Percentiles rank a stretch among this genome's conserved stretches.
These are phyloP conservation scores for Talpa occidentalis DNA, from an alignment of 2,113 vertebrate species.

Conservation along the genomic window DNA sequence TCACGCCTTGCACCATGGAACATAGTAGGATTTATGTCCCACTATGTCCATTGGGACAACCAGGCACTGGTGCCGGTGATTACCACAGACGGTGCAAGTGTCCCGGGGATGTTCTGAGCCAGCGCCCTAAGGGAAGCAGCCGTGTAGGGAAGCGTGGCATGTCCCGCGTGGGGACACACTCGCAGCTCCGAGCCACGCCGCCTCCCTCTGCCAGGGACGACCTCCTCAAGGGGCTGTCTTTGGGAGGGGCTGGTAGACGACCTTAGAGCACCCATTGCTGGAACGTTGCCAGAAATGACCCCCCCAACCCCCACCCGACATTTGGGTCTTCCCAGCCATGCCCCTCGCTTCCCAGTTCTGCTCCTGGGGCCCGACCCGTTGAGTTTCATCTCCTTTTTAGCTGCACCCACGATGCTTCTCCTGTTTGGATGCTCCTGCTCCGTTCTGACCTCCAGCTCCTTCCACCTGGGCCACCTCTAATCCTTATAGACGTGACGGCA, in stretches of 20 bases:
- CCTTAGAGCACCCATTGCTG: background rate
- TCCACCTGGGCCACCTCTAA: too few relatives aligned
- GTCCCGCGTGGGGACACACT: too few relatives aligned
- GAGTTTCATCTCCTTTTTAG: background rate
- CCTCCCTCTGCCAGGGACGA: background rate
- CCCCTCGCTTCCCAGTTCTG: background rate
- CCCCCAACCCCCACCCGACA: background rate
- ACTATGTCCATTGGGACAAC: fast-evolving
- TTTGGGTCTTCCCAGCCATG: background rate
- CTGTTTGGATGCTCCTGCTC: background rate
- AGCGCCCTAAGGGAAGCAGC: background rate
- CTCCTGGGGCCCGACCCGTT: background rate
- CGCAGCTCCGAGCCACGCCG: background rate
- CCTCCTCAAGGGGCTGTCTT: fast-evolving
- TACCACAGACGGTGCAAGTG: background rate
- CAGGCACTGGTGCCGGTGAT: too few relatives aligned
- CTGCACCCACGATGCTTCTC: fast-evolving
- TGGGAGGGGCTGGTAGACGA: too few relatives aligned
- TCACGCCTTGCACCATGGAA: fast-evolving
- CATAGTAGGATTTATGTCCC: too few relatives aligned
- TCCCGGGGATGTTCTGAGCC: background rate
- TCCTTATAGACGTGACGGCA: background rate
- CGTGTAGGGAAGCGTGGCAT: too few relatives aligned
- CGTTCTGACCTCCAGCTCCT: fast-evolving
- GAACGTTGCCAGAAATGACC: background rate